Percentiles rank a stretch among this genome's conserved stretches.
phyloP scores from a whole-genome alignment of 2,113 vertebrate species.

The Pseudopipra pipra region DNA sequence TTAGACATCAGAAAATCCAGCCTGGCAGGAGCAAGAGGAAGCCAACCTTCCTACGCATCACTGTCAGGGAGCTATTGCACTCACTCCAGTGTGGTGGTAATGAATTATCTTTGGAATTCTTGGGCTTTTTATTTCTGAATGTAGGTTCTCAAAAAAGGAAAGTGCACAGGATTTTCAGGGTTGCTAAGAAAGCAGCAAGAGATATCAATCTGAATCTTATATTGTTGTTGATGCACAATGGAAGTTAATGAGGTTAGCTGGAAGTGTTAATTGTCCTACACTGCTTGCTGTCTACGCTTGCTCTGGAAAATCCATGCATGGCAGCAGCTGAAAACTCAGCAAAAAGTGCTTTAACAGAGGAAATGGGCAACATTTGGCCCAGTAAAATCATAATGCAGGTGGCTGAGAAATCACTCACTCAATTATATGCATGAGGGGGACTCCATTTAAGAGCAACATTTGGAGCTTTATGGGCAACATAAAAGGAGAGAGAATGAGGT shows the following conservation, averaged over 20 bases:
- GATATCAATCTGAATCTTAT: neutral
- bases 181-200: neutral
- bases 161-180: neutral
- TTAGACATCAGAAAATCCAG: constrained; percentile 20
- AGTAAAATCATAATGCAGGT: constrained; percentile 53
- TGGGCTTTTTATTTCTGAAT: neutral
- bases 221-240: neutral
- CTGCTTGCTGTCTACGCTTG: neutral
- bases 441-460: constrained; percentile 61
- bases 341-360: constrained; percentile 7
- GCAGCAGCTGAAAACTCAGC: constrained; percentile 29
- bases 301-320: constrained; percentile 20
- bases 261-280: neutral
- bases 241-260: constrained; percentile 6
- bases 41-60: neutral
- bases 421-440: constrained; percentile 58
- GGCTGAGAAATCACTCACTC: constrained; percentile 57
- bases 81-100: neutral
- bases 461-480: constrained; percentile 61
- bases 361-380: constrained; percentile 37
- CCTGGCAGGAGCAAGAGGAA: constrained; percentile 18
- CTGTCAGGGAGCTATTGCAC: constrained; percentile 35
- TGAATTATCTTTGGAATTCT: constrained; percentile 12
- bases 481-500: constrained; percentile 54
- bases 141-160: neutral